Evolutionary conservation across 2,797 vertebrate genomes (phyloP), one percentile per base, ranked within the genome.

Genomic region (Chelmon rostratus): DNA sequence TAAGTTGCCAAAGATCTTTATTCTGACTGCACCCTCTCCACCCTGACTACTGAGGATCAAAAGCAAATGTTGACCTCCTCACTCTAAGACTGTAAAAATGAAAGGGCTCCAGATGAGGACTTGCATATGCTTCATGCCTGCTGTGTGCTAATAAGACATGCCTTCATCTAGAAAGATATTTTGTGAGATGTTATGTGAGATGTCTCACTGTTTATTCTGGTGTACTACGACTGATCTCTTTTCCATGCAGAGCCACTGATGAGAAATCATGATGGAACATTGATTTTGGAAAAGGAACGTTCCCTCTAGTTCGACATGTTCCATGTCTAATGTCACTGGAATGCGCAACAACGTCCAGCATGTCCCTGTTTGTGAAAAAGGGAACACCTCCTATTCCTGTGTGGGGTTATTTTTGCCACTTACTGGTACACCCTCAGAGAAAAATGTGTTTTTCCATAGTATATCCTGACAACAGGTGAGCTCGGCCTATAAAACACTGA

Each of bases 261-360:
- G 88, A 80, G 76, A 88, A 84, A 81, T 69, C 80, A 81, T 18
- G 70, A 77, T 47, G 67, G 63, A 73, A 82, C 67, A 83, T 12
- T 35, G 21, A 52, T 52, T 73, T 68, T 79, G 64, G 75, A 75
- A 79, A 59, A 72, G 46, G 11, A 62, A 67, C 21, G 38, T 68
- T 79, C 49, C 38, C 25, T 37, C 49, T 13, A 2, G 52, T 76
- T 78, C 49, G 70, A 74, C 61, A 73, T 56, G 86, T 91, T 86
- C 85, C 78, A 58, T 33, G 19, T 67, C 79, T 76, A 75, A 84
- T 59, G 47, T 86, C 38, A 44, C 54, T 78, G 89, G 87, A 89
- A 92, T 90, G 85, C 85, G 83, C 66, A 66, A 68, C 37, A 38
- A 23, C 28, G 58, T 69, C 35, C 75, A 57, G 28, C n/a, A 42